A percentile compares a stretch with the other conserved stretches of the same genome.
phyloP scores from a whole-genome alignment of 2,113 vertebrate species.

The Pandion haliaetus region DNA sequence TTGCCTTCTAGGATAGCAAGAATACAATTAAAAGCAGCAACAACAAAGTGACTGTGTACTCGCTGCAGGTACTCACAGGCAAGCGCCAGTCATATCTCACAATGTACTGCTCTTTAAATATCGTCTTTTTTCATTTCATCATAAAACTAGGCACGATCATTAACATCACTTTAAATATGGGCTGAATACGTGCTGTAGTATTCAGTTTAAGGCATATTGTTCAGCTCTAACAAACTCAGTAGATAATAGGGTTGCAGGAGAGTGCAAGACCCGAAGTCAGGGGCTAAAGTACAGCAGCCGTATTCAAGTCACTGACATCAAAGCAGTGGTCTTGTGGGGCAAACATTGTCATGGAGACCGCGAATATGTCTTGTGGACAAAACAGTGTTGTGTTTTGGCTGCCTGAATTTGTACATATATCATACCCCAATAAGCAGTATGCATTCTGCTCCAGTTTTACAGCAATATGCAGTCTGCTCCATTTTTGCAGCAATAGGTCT shows the following conservation, averaged over 20 bases:
- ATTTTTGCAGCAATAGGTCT: neutral
- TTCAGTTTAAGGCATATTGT: neutral
- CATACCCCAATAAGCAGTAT: neutral
- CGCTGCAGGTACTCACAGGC: neutral
- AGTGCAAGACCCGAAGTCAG: neutral
- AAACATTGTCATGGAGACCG: neutral
- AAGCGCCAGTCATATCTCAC: neutral
- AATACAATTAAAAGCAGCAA: neutral
- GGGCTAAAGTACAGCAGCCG: neutral
- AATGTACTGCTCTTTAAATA: neutral
- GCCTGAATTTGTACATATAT: neutral
- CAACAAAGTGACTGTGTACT: neutral
- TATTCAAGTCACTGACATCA: neutral
- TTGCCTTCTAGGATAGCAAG: neutral
- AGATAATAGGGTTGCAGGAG: neutral
- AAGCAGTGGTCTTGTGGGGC: neutral
- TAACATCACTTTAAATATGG: neutral
- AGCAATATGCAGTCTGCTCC: neutral
- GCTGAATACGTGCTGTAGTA: neutral
- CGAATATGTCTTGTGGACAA: neutral
- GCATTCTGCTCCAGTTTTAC: neutral
- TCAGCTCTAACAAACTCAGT: neutral
- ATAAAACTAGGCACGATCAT: accelerated
- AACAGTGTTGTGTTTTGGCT: neutral
- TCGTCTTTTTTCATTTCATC: neutral